Evolutionary conservation across 2,888 invertebrate species (phyloP), one percentile per base, ranked within the genome.

Genomic region (Drosophila sordidapex): DNA sequence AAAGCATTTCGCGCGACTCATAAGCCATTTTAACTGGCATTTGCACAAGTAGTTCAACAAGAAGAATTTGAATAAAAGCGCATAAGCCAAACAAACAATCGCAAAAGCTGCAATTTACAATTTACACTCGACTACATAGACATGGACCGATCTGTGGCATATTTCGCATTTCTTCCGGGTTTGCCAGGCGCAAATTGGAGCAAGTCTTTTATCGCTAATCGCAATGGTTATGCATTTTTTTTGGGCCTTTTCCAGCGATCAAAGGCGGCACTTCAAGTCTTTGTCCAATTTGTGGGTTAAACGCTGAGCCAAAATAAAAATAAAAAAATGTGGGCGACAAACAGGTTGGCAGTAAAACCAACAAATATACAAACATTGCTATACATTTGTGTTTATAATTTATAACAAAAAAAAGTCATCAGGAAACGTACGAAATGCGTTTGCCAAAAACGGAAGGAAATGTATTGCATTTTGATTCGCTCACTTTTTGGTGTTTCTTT

Each of bases 391-490:
- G 15, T 62, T 21, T 63, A 15, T 33, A 46, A 57, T 51, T 64
- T 46, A 25, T 25, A 7, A 18, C 18, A 29, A 0, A 0, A 21
- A 11, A 46, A 35, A 49, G 6, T n/a, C 46, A 40, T 43, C 52
- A 75, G 65, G 56, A 80, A 70, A 70, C 62, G 25, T 48, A 35
- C 6, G 29, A 60, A 67, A 57, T 58, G 57, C 54, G 49, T 63
- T 58, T 51, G 65, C 48, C 54, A 65, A 72, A 56, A 87, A 87
- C 90, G 87, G 90, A 87, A 87, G 87, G 87, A 87, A 87, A 86
- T 83, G 75, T 61, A 74, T 56, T 81, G 81, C 76, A 77, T 83
- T 81, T 81, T 69, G 72, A 81, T 75, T 81, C 80, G 77, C 67
- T 70, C 63, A 62, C 43, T 72, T 72, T 62, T 57, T 48, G 13